Percentiles rank a stretch among this genome's conserved stretches.
Evolutionary conservation across 2,113 vertebrate genomes (phyloP).

Genomic region (Lota lota): DNA sequence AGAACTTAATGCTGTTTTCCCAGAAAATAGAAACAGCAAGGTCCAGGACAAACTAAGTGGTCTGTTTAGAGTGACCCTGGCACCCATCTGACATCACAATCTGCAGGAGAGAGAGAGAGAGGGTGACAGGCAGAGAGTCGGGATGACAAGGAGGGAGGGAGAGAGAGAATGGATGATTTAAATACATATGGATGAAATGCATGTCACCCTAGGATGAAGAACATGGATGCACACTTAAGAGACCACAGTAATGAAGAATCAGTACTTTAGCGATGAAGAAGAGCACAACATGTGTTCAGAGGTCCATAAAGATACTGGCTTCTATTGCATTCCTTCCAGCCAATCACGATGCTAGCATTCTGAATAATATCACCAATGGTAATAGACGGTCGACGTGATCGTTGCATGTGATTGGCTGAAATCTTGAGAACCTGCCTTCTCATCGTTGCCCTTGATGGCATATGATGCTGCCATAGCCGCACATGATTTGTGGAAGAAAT

Average conservation of each 20-base stretch:
- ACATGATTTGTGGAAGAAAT: too few species aligned
- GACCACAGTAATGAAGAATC: not conserved
- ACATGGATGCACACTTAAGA: slow-evolving; percentile 47
- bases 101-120: slow-evolving; percentile 76
- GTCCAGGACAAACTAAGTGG: slow-evolving; percentile 62
- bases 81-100: slow-evolving; percentile 93
- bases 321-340: too few species aligned
- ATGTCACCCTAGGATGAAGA: slow-evolving; percentile 44
- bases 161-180: slow-evolving; percentile 57
- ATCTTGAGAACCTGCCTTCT: too few species aligned
- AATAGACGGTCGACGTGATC: too few species aligned
- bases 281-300: too few species aligned
- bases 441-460: too few species aligned
- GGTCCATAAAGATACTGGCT: too few species aligned
- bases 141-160: slow-evolving; percentile 41
- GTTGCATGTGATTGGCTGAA: too few species aligned
- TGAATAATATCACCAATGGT: too few species aligned
- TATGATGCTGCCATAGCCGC: too few species aligned
- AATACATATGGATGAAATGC: slow-evolving; percentile 68
- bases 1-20: slow-evolving; percentile 68
- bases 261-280: too few species aligned
- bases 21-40: slow-evolving; percentile 65
- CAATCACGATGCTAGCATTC: too few species aligned
- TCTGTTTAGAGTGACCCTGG: slow-evolving; percentile 80
- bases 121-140: slow-evolving; percentile 57